Percentiles rank a stretch among this genome's conserved stretches.
phyloP scores from a whole-genome alignment of 2,797 vertebrate species.

The Urophycis tenuis region DNA sequence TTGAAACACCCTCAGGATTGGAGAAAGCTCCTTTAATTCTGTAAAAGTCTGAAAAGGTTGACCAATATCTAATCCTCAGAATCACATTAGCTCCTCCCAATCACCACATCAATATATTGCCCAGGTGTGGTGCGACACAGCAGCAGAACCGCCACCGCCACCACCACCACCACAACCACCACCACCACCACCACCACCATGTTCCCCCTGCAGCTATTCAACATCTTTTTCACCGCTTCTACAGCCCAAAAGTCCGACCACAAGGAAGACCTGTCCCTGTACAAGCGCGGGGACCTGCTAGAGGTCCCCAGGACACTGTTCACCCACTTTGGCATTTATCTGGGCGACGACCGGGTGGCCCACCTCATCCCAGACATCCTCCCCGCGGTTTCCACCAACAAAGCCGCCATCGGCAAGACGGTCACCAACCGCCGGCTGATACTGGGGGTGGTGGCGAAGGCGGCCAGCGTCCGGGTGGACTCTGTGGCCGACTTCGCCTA shows the following conservation, averaged over 20 bases:
- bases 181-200: constrained; percentile 42
- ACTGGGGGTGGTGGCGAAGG: constrained; percentile 79
- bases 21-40: constrained; percentile 59
- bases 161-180: background rate
- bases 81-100: constrained; percentile 42
- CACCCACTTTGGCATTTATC: constrained; percentile 96
- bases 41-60: constrained; percentile 41
- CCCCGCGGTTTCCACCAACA: constrained; percentile 71
- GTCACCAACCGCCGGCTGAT: constrained; percentile 90
- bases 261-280: constrained; percentile 68
- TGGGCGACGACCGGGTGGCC: constrained; percentile 86
- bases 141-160: background rate
- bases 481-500: constrained; percentile 87
- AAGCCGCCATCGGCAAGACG: constrained; percentile 69
- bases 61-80: constrained; percentile 56
- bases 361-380: constrained; percentile 96
- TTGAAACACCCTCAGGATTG: constrained; percentile 53
- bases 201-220: constrained; percentile 66
- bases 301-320: constrained; percentile 90
- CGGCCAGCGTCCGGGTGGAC: constrained; percentile 88
- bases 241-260: constrained; percentile 43
- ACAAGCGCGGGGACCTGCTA: constrained; percentile 84
- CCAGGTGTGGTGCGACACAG: constrained; percentile 9
- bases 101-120: constrained; percentile 51
- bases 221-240: constrained; percentile 54